A percentile compares a stretch with the other conserved stretches of the same genome.
phyloP scores from a whole-genome alignment of 2,888 invertebrate genomes.

The Linnaemya vulpina region DNA sequence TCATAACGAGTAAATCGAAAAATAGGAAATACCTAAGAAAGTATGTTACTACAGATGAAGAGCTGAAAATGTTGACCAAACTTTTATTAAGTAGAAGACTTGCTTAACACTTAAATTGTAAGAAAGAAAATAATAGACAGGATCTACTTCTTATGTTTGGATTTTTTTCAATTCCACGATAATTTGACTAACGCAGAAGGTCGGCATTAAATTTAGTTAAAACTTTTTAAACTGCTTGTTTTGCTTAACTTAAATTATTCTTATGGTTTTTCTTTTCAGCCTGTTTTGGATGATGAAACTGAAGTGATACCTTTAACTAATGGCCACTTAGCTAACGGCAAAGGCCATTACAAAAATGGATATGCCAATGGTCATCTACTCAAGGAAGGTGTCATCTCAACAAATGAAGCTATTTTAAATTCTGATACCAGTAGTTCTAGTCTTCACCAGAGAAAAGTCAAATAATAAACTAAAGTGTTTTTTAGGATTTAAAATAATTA shows the following conservation, averaged over 20 bases:
- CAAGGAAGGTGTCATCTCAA: conserved; percentile 78
- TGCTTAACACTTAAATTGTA: too few relatives aligned
- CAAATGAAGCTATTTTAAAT: conserved; percentile 81
- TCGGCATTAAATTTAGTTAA: too few relatives aligned
- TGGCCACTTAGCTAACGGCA: conserved; percentile 78
- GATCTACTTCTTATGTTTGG: too few relatives aligned
- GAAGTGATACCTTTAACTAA: conserved; percentile 74
- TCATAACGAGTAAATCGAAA: too few relatives aligned
- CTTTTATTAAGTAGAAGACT: too few relatives aligned
- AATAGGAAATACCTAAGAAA: too few relatives aligned
- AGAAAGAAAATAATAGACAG: too few relatives aligned
- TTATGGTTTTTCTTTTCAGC: conserved; percentile 83
- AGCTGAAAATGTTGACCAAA: too few relatives aligned
- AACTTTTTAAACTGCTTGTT: neutral
- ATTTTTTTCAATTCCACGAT: too few relatives aligned
- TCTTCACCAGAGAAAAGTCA: conserved; percentile 83
- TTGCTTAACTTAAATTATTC: neutral
- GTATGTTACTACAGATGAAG: too few relatives aligned
- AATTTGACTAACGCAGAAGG: too few relatives aligned
- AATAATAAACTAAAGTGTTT: conserved; percentile 80
- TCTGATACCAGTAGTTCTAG: conserved; percentile 82
- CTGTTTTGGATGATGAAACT: conserved; percentile 86
- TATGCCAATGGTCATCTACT: conserved; percentile 78
- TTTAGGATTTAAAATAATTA: conserved; percentile 77
- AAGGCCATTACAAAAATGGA: conserved; percentile 77